Evolutionary conservation across 2,797 vertebrate genomes (phyloP).

Genomic region (Balearica regulorum): DNA sequence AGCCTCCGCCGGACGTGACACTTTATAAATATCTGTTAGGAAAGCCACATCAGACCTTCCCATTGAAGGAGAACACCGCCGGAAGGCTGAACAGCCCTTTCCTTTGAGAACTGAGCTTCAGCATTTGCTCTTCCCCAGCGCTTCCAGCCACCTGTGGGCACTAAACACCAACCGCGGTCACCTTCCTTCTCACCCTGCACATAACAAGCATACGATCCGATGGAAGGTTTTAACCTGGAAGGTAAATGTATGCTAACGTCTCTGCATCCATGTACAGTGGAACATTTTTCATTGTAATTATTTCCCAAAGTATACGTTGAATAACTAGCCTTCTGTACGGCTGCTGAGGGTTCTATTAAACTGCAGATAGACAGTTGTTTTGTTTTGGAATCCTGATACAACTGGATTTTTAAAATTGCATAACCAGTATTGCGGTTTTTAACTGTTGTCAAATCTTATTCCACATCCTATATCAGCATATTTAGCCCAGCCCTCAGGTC

Average conservation of each 20-base stretch:
- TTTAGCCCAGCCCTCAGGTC: not conserved
- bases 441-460: not conserved
- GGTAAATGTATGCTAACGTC: too few relatives aligned
- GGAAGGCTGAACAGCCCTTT: not conserved
- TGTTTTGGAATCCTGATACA: not conserved
- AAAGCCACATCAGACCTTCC: not conserved
- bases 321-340: not conserved
- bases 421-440: not conserved
- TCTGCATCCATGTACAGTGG: not conserved
- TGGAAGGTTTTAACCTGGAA: not conserved
- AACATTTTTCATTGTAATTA: too few relatives aligned
- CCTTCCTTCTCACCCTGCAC: not conserved
- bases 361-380: not conserved
- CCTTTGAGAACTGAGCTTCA: not conserved
- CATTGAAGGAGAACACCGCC: not conserved
- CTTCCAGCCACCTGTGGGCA: not conserved
- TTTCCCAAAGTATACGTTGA: not conserved
- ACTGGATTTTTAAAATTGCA: not conserved
- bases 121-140: fast-evolving
- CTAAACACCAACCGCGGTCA: fast-evolving
- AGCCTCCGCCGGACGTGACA: not conserved
- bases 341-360: not conserved
- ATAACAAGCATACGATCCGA: fast-evolving
- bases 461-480: not conserved
- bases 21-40: not conserved